Conservation (phyloP, 2,797 vertebrate species). For the Xiphorhynchus erythropygius region DNA sequence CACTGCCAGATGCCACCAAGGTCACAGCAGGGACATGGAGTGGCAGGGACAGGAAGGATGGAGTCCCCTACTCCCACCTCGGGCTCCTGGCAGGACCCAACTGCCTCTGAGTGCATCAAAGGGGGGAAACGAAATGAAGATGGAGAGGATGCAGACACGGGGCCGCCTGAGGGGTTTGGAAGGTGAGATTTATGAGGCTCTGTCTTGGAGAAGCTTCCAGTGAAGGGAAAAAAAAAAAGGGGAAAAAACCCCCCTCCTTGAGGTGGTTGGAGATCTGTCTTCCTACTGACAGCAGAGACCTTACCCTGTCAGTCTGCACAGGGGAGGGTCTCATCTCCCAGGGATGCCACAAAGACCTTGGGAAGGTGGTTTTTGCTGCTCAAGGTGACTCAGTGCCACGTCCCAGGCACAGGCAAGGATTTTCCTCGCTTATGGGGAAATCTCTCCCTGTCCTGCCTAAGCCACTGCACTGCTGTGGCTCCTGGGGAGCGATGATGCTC, state of each 20-base stretch:
- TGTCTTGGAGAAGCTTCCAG: conserved; percentile 25
- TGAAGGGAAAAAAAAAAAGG: not conserved
- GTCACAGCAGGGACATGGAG: not conserved
- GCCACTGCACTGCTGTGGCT: not conserved
- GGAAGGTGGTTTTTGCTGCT: not conserved
- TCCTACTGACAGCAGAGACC: not conserved
- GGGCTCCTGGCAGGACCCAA: not conserved
- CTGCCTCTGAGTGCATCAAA: not conserved
- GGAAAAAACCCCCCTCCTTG: not conserved
- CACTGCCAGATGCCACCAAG: not conserved
- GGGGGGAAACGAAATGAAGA: not conserved
- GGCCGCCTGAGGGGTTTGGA: not conserved
- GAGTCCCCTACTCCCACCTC: not conserved
- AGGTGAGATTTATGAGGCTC: conserved; percentile 38
- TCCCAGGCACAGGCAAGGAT: not conserved
- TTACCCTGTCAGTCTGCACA: not conserved
- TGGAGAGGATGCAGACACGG: not conserved
- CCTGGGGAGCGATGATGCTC: not conserved
- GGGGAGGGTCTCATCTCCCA: conserved; percentile 2
- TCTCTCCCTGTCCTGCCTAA: rapidly evolving
- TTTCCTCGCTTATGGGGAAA: not conserved
- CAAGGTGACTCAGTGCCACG: rapidly evolving
- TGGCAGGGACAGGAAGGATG: not conserved
- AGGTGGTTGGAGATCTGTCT: not conserved
- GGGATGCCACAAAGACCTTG: not conserved